Evolutionary conservation across 1,140 invertebrate species (phyloP).

Genomic region (Bombus sibiricus): DNA sequence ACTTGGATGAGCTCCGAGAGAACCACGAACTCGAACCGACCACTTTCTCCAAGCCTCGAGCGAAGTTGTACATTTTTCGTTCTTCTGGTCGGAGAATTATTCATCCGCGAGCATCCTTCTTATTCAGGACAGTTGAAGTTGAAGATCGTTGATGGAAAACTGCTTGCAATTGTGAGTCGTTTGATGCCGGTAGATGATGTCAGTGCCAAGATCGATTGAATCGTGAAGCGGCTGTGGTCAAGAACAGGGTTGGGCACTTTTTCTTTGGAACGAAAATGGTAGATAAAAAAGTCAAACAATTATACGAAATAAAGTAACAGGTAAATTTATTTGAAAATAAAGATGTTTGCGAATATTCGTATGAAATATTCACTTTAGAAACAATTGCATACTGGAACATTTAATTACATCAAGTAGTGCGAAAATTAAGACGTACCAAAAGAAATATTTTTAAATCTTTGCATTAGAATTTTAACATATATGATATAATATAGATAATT

Average conservation of each 20-base stretch:
- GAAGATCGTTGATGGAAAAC: neutral
- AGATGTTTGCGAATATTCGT: no score
- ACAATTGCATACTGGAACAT: no score
- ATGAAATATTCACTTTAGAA: no score
- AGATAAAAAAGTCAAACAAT: no score
- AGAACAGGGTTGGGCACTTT: neutral
- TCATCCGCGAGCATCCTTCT: constrained; percentile 31
- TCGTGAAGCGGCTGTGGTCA: neutral
- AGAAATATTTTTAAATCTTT: no score
- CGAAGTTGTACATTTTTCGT: constrained; percentile 67
- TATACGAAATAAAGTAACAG: no score
- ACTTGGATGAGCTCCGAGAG: constrained; percentile 37
- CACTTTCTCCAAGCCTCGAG: constrained; percentile 69
- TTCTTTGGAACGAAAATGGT: no score
- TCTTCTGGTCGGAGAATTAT: constrained; percentile 36
- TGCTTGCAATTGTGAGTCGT: constrained; percentile 5
- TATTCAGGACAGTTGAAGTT: constrained; percentile 10
- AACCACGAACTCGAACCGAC: constrained; percentile 15
- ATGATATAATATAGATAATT: no score
- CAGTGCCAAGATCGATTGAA: constrained; percentile 37
- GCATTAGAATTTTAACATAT: no score
- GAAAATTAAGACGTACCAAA: no score
- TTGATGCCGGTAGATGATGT: constrained; percentile 21
- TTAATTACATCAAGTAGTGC: no score
- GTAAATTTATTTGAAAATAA: no score